Conservation (phyloP, 1,140 invertebrate species). For the Drosophila nannoptera region DNA sequence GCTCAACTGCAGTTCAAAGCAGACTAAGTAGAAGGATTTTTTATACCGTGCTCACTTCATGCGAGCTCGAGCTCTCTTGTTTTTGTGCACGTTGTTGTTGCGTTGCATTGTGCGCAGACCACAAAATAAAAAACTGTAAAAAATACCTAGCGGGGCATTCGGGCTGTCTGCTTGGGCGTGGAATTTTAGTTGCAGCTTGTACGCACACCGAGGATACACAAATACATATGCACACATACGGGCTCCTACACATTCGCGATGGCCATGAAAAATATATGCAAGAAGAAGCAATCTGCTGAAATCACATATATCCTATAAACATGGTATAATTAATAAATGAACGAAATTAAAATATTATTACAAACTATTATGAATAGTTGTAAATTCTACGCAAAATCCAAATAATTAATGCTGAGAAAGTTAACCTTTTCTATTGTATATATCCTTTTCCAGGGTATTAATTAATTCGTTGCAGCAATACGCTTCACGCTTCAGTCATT, state of each 20-base stretch:
- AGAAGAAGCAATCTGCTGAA: too few species aligned
- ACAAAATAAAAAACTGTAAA: conserved; percentile 26
- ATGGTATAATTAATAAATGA: too few species aligned
- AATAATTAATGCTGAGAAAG: too few species aligned
- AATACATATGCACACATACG: conserved; percentile 6
- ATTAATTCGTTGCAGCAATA: too few species aligned
- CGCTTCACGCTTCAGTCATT: too few species aligned
- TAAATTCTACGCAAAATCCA: too few species aligned
- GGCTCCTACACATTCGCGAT: background rate
- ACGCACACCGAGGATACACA: conserved; percentile 34
- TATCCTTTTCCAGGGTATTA: too few species aligned
- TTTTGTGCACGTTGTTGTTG: background rate
- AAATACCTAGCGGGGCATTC: conserved; percentile 18
- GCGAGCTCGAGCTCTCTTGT: background rate
- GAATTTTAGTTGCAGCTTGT: conserved; percentile 17
- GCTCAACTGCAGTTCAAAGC: conserved; percentile 48
- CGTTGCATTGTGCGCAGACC: conserved; percentile 8
- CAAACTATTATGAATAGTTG: too few species aligned
- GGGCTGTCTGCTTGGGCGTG: conserved; percentile 13
- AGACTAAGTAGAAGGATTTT: conserved; percentile 22
- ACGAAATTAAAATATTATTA: too few species aligned
- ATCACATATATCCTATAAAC: too few species aligned
- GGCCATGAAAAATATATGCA: conserved; percentile 9
- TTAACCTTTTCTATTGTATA: too few species aligned
- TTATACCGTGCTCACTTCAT: background rate